phyloP scores from a whole-genome alignment of 2,888 invertebrate genomes.

The Erynnis tages region DNA sequence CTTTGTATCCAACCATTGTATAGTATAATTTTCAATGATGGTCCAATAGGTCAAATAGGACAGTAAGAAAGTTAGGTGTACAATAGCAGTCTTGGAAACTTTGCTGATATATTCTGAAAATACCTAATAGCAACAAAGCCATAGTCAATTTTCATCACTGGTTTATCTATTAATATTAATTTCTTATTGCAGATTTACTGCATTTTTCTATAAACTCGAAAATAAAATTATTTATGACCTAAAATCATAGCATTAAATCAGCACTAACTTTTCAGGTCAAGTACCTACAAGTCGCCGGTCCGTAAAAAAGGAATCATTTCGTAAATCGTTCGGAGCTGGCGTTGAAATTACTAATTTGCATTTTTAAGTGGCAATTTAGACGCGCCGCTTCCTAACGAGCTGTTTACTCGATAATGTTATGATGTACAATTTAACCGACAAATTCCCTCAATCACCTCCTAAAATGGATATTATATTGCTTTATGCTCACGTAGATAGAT shows the following conservation, averaged over 20 bases:
- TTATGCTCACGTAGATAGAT: too few species aligned
- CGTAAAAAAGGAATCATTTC: constrained; percentile 24
- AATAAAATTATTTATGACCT: neutral
- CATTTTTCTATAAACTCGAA: neutral
- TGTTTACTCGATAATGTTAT: constrained; percentile 31
- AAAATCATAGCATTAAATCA: neutral
- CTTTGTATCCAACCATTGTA: too few species aligned
- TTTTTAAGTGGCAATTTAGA: constrained; percentile 46
- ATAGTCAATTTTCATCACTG: too few species aligned
- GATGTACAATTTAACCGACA: constrained; percentile 29
- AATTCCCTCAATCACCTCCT: neutral
- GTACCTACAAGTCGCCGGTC: neutral
- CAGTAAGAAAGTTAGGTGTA: too few species aligned
- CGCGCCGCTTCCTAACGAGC: constrained; percentile 20
- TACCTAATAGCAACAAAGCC: too few species aligned
- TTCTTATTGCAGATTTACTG: too few species aligned
- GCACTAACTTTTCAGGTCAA: neutral
- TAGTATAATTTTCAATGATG: too few species aligned
- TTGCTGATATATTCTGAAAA: too few species aligned
- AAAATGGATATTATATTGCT: neutral
- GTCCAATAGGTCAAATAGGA: too few species aligned
- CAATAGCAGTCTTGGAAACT: too few species aligned
- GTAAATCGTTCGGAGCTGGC: constrained; percentile 26
- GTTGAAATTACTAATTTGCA: constrained; percentile 43
- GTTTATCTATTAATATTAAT: too few species aligned